Evolutionary conservation across 2,113 vertebrate species (phyloP).

Genomic region (Corythornis madagascariensis): DNA sequence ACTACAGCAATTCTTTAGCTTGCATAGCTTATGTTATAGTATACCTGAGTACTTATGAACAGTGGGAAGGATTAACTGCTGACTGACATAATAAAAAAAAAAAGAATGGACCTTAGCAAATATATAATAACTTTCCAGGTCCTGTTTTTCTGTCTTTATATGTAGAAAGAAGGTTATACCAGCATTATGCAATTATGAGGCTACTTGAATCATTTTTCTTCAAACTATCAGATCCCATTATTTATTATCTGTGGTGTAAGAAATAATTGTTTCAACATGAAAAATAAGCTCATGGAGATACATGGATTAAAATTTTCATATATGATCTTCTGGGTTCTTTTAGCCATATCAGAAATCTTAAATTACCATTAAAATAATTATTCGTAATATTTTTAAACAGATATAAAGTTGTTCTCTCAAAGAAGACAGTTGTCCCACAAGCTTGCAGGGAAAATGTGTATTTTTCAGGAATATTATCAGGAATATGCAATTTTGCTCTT

Average conservation of each 20-base stretch:
- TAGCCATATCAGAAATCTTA: background rate
- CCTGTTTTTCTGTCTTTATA: background rate
- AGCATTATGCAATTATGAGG: background rate
- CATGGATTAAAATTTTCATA: background rate
- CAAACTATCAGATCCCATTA: background rate
- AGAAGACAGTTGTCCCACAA: background rate
- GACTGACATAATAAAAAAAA: background rate
- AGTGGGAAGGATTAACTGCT: background rate
- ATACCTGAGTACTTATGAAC: background rate
- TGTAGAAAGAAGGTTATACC: background rate
- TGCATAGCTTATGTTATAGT: background rate
- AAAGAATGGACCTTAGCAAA: background rate
- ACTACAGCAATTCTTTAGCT: background rate
- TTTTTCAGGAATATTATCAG: background rate
- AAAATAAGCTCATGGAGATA: background rate
- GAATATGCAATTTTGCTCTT: background rate
- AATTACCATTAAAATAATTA: background rate
- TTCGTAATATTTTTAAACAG: background rate
- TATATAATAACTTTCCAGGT: background rate
- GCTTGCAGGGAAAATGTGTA: background rate
- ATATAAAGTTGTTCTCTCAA: background rate
- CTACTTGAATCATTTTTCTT: background rate
- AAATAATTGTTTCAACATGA: background rate
- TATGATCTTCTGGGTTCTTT: background rate
- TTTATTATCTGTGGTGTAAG: background rate